phyloP scores from a whole-genome alignment of 2,888 invertebrate genomes.

The Orthonevra nobilis region DNA sequence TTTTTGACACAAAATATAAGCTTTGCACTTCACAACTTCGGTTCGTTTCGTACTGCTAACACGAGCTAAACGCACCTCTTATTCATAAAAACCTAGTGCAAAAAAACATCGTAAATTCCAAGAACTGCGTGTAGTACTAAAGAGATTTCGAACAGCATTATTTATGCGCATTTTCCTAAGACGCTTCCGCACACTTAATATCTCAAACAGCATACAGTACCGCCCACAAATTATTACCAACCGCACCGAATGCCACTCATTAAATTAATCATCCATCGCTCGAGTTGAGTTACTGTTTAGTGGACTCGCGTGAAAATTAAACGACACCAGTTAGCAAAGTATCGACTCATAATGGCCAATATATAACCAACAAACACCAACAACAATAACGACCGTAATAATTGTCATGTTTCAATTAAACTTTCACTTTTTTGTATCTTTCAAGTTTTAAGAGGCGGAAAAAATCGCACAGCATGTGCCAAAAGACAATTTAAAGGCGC shows the following conservation, averaged over 20 bases:
- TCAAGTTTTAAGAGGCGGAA: constrained; percentile 12
- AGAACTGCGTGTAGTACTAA: too few species aligned
- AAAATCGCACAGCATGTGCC: constrained; percentile 22
- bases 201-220: constrained; percentile 16
- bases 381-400: neutral
- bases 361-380: neutral
- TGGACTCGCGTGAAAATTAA: neutral
- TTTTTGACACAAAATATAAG: too few species aligned
- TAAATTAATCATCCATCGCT: constrained; percentile 18
- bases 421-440: constrained; percentile 26
- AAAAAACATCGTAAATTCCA: too few species aligned
- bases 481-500: constrained; percentile 21
- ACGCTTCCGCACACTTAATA: too few species aligned
- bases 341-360: constrained; percentile 24
- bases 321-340: constrained; percentile 22
- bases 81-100: too few species aligned
- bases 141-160: too few species aligned
- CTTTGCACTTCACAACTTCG: too few species aligned
- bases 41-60: too few species aligned
- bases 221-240: constrained; percentile 47
- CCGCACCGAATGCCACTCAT: constrained; percentile 11
- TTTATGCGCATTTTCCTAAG: too few species aligned
- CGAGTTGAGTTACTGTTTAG: constrained; percentile 11
- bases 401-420: constrained; percentile 21
- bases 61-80: too few species aligned